Evolutionary conservation across 1,140 invertebrate genomes (phyloP), one percentile per base, ranked within the genome.

Genomic region (Drosophila kurseongensis): DNA sequence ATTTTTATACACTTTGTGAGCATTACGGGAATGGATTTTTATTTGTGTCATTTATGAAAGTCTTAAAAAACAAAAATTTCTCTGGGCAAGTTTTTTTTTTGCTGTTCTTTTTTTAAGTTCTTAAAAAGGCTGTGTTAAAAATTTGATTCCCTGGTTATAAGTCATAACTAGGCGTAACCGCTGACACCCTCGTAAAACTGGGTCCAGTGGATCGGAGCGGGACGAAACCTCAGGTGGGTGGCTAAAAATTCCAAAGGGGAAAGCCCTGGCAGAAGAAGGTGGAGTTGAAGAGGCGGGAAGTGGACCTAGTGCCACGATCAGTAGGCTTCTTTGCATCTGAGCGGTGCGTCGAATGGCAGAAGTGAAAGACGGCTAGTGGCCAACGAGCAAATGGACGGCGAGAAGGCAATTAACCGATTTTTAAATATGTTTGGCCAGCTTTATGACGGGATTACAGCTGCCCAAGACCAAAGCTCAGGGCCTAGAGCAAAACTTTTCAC

Each of bases 161-260:
- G 75, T 91, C 84, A 90, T 90, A 91, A 91, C 77, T 71, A 90
- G 86, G 80, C 75, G 80, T 81, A 81, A 62, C 82, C 74, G 58
- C 65, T 67, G 68, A 74, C 36, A 75, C 54, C 47, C 13, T 77
- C 75, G 61, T 90, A 78, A 88, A 91, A 78, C 35, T 7, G 5
- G 14, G 16, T 29, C n/a, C 62, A 57, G 45, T 16, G 27, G 63
- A 41, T 71, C 67, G 38, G 9, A 58, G 44, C 52, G 44, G 9
- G 32, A 78, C 32, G 8, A 60, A 73, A 36, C 13, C 45, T 54
- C 9, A 23, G 16, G 29, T 78, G 78, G 78, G 74, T 78, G 66
- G 77, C 48, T 61, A 10, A 55, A 16, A 44, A 52, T 38, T 45
- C 13, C 29, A 59, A 12, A 9, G 13, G 16, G 56, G 41, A 18